A percentile compares a stretch with the other conserved stretches of the same genome.
Evolutionary conservation across 1,140 invertebrate genomes (phyloP).

Genomic region (Eriosoma lanigerum): DNA sequence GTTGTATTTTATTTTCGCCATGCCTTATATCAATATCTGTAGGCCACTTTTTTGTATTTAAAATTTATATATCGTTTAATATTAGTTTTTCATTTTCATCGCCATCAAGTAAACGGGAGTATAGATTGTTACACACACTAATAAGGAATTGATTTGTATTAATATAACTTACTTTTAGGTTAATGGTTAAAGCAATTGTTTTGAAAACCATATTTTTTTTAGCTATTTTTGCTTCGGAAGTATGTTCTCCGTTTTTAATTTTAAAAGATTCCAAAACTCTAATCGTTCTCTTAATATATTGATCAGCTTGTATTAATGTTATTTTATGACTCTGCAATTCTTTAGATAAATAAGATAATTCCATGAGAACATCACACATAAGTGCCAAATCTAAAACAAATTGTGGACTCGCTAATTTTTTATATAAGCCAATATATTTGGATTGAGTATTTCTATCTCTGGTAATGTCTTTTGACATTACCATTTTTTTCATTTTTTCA

Average conservation of each 20-base stretch:
- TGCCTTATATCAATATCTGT: background rate
- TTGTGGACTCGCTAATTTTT: background rate
- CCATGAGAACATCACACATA: background rate
- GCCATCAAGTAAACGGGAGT: background rate
- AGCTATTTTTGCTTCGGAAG: background rate
- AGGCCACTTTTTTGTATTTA: slow-evolving; percentile 1
- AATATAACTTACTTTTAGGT: background rate
- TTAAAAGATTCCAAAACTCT: slow-evolving; percentile 10
- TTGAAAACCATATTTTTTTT: slow-evolving; percentile 8
- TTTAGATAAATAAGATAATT: background rate
- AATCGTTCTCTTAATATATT: background rate
- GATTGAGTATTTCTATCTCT: background rate
- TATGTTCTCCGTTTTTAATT: background rate
- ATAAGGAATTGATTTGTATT: slow-evolving; percentile 11
- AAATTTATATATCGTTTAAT: background rate
- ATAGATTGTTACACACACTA: slow-evolving; percentile 4
- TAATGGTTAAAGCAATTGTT: background rate
- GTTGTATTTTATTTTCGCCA: background rate
- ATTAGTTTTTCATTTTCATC: background rate
- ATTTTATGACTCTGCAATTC: background rate
- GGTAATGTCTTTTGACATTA: background rate
- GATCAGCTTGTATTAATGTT: background rate
- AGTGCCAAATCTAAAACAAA: slow-evolving; percentile 7
- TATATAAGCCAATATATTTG: slow-evolving; percentile 1
- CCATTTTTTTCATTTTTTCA: too few relatives aligned